Conservation (phyloP, 1,140 invertebrate species). For the Anoplolepis gracilipes region DNA sequence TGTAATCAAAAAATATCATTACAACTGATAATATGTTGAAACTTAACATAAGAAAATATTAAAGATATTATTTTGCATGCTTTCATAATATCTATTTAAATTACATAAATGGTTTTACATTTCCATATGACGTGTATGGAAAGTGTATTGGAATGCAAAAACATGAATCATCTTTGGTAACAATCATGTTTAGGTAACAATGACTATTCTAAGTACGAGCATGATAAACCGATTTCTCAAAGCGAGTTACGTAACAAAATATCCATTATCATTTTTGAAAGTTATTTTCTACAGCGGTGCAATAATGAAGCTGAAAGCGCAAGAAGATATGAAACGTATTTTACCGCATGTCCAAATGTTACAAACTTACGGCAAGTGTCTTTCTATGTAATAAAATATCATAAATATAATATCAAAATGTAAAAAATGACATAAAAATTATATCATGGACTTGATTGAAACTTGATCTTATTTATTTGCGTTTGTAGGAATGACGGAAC, state of each 20-base stretch:
- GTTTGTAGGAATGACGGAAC: constrained; percentile 76
- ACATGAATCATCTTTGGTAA: neutral
- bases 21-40: too few relatives aligned
- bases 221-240: constrained; percentile 68
- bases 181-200: constrained; percentile 55
- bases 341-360: constrained; percentile 64
- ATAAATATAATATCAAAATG: too few relatives aligned
- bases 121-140: neutral
- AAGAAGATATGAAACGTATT: constrained; percentile 44
- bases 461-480: too few relatives aligned
- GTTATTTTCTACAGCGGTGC: constrained; percentile 74
- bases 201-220: constrained; percentile 67
- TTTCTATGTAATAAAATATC: too few relatives aligned
- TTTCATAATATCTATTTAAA: neutral
- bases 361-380: constrained; percentile 73
- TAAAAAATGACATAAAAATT: neutral
- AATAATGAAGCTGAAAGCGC: constrained; percentile 68
- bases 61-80: too few relatives aligned
- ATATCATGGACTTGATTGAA: neutral
- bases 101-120: neutral
- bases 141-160: neutral
- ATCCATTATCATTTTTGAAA: constrained; percentile 63
- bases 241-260: constrained; percentile 23
- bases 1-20: too few relatives aligned
- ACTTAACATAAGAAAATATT: too few relatives aligned